These are phyloP conservation scores for Pogonus chalceus DNA, from an alignment of 1,140 invertebrate species.

Conservation along the genomic window DNA sequence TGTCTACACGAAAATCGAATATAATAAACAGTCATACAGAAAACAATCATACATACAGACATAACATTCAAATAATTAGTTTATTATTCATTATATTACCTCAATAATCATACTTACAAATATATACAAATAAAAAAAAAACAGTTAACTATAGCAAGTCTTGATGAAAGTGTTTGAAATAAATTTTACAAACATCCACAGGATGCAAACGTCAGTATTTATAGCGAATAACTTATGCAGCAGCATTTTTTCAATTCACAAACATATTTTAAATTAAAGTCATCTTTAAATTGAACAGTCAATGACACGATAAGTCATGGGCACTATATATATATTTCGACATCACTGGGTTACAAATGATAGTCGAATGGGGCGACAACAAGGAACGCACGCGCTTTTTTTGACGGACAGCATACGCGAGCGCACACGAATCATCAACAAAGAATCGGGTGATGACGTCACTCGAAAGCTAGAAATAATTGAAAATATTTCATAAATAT, in stretches of 20 bases:
- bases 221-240: conserved; percentile 4
- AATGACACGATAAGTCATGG: background rate
- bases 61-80: background rate
- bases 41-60: too few species aligned
- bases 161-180: background rate
- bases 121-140: conserved; percentile 4
- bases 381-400: background rate
- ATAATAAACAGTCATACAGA: too few species aligned
- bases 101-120: conserved; percentile 6
- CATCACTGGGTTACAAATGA: background rate
- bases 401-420: background rate
- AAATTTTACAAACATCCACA: background rate
- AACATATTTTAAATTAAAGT: background rate
- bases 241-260: background rate
- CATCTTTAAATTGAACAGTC: background rate
- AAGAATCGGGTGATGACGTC: conserved; percentile 32
- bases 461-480: conserved; percentile 39
- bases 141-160: background rate
- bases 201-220: background rate
- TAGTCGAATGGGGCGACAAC: background rate
- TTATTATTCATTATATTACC: background rate
- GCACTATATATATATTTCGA: background rate
- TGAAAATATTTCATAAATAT: background rate
- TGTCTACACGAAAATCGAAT: too few species aligned
- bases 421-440: background rate